These are phyloP conservation scores for Tragelaphus scriptus DNA, from an alignment of 2,113 vertebrate species.

Conservation along the genomic window DNA sequence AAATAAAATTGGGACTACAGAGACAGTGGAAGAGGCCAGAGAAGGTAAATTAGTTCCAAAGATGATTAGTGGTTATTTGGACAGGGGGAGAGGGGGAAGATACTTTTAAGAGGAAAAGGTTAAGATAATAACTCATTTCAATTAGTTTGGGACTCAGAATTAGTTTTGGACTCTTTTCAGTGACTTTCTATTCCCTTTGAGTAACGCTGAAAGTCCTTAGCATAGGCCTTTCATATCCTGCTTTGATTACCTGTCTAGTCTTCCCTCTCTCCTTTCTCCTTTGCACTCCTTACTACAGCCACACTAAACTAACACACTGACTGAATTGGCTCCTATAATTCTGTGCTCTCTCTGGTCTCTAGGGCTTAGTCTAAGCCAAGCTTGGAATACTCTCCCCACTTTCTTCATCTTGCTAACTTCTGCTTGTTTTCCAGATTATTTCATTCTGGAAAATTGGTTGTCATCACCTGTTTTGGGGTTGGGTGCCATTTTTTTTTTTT, in stretches of 20 bases:
- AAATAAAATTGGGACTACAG: not conserved
- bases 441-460: not conserved
- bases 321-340: not conserved
- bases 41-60: not conserved
- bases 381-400: not conserved
- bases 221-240: not conserved
- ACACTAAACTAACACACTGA: not conserved
- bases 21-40: not conserved
- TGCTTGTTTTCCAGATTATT: not conserved
- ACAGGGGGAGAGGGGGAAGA: not conserved
- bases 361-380: not conserved
- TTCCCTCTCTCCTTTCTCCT: not conserved
- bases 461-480: not conserved
- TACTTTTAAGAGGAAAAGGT: not conserved
- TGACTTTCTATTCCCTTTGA: not conserved
- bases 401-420: not conserved
- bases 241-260: not conserved
- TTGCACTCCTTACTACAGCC: not conserved
- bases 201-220: not conserved
- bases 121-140: not conserved
- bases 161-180: not conserved
- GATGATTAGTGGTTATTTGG: not conserved
- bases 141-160: not conserved
- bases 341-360: not conserved
- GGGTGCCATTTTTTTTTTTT: not conserved